phyloP scores from a whole-genome alignment of 2,888 invertebrate species.

The Tinea trinotella region DNA sequence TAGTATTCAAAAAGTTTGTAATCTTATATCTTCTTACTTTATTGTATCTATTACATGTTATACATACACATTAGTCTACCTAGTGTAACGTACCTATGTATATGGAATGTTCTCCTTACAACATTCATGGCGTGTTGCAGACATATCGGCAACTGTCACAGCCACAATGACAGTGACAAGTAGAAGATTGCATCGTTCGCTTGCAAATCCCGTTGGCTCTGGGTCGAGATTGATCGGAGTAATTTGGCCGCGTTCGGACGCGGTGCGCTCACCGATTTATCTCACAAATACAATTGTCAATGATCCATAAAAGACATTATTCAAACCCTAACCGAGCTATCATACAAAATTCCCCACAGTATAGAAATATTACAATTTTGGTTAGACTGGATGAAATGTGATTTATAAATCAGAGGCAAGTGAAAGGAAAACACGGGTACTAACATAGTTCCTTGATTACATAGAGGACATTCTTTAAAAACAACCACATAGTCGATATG shows the following conservation, averaged over 20 bases:
- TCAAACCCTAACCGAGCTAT: slow-evolving; percentile 34
- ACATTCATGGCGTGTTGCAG: not conserved
- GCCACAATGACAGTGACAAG: slow-evolving; percentile 52
- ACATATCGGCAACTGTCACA: slow-evolving; percentile 16
- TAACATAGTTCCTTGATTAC: too few relatives aligned
- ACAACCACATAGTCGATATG: too few relatives aligned
- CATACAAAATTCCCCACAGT: slow-evolving; percentile 27
- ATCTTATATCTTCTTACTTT: too few relatives aligned
- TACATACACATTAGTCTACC: too few relatives aligned
- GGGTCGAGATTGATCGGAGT: slow-evolving; percentile 54
- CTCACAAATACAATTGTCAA: slow-evolving; percentile 36
- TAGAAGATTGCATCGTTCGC: slow-evolving; percentile 55
- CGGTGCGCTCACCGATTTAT: slow-evolving; percentile 37
- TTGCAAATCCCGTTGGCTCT: slow-evolving; percentile 45
- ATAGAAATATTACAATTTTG: slow-evolving; percentile 23
- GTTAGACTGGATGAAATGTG: too few relatives aligned
- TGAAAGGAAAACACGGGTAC: too few relatives aligned
- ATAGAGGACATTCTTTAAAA: too few relatives aligned
- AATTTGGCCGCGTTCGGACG: slow-evolving; percentile 50
- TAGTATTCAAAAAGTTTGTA: too few relatives aligned
- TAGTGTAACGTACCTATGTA: too few relatives aligned
- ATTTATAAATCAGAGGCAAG: too few relatives aligned
- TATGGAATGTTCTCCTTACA: not conserved
- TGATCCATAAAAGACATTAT: slow-evolving; percentile 41
- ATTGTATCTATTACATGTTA: too few relatives aligned